Conservation (phyloP, 2,113 vertebrate species). For the Puntigrus tetrazona region DNA sequence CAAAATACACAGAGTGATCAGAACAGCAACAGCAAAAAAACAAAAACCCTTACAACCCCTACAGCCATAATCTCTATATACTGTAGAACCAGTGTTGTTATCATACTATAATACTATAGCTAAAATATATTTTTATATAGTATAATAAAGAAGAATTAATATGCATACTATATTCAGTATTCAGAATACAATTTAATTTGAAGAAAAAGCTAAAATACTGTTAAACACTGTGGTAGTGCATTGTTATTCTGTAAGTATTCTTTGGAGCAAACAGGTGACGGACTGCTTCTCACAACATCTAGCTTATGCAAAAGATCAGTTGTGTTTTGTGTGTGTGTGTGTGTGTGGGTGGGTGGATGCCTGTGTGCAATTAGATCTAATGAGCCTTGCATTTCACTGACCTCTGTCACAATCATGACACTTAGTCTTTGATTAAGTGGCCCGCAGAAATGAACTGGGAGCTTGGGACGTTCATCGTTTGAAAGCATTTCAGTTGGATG, state of each 20-base stretch:
- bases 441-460: conserved; percentile 27
- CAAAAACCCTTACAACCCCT: neutral
- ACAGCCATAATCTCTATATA: too few species aligned
- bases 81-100: too few species aligned
- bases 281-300: conserved; percentile 5
- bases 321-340: neutral
- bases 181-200: neutral
- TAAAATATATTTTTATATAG: too few species aligned
- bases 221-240: neutral
- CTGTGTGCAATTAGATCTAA: conserved; percentile 38
- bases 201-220: neutral
- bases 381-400: conserved; percentile 39
- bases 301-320: conserved; percentile 25
- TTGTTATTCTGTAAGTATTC: neutral
- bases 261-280: conserved; percentile 6
- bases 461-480: neutral
- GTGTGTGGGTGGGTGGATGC: neutral
- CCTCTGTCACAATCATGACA: conserved; percentile 33
- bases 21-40: neutral
- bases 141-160: neutral
- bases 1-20: neutral
- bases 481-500: neutral
- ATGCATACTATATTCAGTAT: neutral
- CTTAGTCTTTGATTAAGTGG: conserved; percentile 34
- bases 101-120: too few species aligned